These are phyloP conservation scores for Bettongia penicillata DNA, from an alignment of 2,113 vertebrate species.

Conservation along the genomic window DNA sequence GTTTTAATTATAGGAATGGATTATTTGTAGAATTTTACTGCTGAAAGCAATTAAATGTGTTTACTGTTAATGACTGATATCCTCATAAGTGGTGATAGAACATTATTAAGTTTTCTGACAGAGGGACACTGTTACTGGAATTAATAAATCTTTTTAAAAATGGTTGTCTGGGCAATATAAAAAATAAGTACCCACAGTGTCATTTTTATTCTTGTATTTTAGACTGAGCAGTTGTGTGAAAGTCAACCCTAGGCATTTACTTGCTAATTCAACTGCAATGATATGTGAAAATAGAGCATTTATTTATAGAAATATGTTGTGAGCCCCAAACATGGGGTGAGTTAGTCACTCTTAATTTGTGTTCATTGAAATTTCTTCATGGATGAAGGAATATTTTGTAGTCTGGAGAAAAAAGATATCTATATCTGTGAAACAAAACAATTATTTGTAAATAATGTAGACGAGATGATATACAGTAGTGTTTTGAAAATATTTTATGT, in stretches of 20 bases:
- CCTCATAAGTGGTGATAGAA: not conserved
- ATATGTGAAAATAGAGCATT: not conserved
- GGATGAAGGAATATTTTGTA: slow-evolving; percentile 11
- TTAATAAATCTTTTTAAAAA: slow-evolving; percentile 1
- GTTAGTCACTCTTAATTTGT: slow-evolving; percentile 3
- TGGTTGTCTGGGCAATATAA: not conserved
- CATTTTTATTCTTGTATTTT: not conserved
- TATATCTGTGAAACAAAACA: not conserved
- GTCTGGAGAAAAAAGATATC: slow-evolving; percentile 15
- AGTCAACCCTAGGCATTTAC: not conserved
- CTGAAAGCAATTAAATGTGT: not conserved
- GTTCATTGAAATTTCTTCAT: not conserved
- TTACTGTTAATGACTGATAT: not conserved
- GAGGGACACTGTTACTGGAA: not conserved
- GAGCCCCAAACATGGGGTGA: not conserved
- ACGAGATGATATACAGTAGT: not conserved
- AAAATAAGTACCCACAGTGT: not conserved
- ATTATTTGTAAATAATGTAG: not conserved
- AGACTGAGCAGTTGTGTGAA: not conserved
- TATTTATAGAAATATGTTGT: not conserved
- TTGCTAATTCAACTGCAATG: not conserved
- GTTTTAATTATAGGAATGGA: not conserved
- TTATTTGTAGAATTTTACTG: slow-evolving; percentile 21
- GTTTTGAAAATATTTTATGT: slow-evolving; percentile 15
- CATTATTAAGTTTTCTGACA: not conserved